Conservation (phyloP, 2,888 invertebrate genomes). For the Melipona beecheii region DNA sequence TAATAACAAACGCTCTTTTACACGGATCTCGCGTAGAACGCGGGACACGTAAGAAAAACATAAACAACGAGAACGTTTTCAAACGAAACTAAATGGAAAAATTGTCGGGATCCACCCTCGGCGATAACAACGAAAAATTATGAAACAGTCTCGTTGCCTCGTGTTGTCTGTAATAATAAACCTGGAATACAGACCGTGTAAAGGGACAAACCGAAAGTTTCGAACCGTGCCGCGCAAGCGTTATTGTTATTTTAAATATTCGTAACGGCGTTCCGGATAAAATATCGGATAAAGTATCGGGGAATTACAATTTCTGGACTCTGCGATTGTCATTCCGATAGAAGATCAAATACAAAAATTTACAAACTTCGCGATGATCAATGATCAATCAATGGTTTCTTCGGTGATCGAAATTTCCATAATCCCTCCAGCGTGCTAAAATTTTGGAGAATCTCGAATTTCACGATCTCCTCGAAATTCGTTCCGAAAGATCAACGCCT, state of each 20-base stretch:
- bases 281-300: background rate
- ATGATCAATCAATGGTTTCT: no score
- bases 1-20: background rate
- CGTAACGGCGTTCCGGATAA: background rate
- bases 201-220: constrained; percentile 12
- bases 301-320: background rate
- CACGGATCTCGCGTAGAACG: no score
- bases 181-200: constrained; percentile 2
- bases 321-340: no score
- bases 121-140: constrained; percentile 30
- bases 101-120: constrained; percentile 3
- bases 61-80: background rate
- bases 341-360: no score
- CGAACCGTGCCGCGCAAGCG: background rate
- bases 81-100: background rate
- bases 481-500: background rate
- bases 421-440: background rate
- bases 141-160: constrained; percentile 11
- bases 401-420: no score
- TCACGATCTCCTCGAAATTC: background rate
- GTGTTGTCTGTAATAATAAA: constrained; percentile 42
- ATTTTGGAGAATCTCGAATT: background rate
- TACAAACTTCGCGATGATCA: no score
- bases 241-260: constrained; percentile 24
- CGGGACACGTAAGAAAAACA: background rate